phyloP scores from a whole-genome alignment of 2,113 vertebrate species.

The Prinia subflava region DNA sequence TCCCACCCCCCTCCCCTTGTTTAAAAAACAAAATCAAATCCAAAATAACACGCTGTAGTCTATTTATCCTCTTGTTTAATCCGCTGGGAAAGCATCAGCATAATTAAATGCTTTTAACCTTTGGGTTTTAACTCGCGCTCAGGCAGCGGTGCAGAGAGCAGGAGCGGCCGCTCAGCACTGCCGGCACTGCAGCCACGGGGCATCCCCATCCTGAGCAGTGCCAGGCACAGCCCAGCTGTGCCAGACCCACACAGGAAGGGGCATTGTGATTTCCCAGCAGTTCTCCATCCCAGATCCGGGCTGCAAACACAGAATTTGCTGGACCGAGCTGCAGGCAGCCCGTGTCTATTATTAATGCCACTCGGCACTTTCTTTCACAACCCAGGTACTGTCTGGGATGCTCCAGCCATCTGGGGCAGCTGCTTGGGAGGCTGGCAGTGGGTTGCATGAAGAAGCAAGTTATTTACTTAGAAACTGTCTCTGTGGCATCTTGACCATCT shows the following conservation, averaged over 20 bases:
- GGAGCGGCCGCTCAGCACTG: not conserved
- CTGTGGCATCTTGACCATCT: constrained; percentile 64
- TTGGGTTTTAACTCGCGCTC: not conserved
- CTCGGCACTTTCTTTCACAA: not conserved
- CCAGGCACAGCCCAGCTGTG: accelerated
- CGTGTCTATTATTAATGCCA: not conserved
- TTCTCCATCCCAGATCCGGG: not conserved
- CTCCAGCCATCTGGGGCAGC: constrained; percentile 28
- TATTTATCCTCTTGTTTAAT: constrained; percentile 62
- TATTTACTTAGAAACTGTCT: constrained; percentile 57
- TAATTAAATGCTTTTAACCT: constrained; percentile 64
- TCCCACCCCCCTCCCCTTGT: constrained; percentile 6
- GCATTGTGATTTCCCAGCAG: accelerated
- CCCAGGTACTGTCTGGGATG: not conserved
- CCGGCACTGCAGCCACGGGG: not conserved
- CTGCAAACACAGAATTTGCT: not conserved
- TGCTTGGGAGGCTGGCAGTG: not conserved
- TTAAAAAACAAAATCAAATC: constrained; percentile 53
- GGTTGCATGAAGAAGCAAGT: not conserved
- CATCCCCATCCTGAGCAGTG: accelerated
- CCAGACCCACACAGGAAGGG: accelerated
- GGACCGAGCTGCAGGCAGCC: accelerated
- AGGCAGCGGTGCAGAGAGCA: not conserved
- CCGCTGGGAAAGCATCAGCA: constrained; percentile 36
- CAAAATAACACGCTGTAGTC: constrained; percentile 55